These are phyloP conservation scores for Rhinophrynus dorsalis DNA, from an alignment of 2,797 vertebrate genomes.

Conservation along the genomic window DNA sequence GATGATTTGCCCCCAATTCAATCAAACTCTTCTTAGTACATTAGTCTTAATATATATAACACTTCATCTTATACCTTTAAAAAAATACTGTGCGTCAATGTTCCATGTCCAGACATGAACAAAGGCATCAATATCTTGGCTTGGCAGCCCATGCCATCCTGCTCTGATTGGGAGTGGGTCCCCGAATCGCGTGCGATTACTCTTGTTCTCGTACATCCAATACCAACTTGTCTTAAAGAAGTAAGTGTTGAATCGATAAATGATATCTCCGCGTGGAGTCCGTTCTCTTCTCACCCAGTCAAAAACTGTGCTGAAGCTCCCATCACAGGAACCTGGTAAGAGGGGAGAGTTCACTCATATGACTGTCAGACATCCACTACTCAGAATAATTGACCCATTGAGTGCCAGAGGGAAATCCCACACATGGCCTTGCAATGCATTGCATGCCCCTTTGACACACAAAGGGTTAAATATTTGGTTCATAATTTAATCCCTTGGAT, in stretches of 20 bases:
- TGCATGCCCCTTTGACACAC: no score
- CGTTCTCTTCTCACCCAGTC: slow-evolving; percentile 49
- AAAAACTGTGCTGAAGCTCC: slow-evolving; percentile 45
- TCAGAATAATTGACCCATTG: no score
- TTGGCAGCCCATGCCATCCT: slow-evolving; percentile 49
- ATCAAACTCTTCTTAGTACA: no score
- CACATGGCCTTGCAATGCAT: no score
- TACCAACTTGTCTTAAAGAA: slow-evolving; percentile 53
- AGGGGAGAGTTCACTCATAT: no score
- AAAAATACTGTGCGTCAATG: slow-evolving; percentile 49
- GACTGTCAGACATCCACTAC: no score
- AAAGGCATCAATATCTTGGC: slow-evolving; percentile 38
- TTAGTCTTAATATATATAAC: no score
- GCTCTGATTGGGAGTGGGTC: slow-evolving; percentile 48
- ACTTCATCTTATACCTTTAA: slow-evolving; percentile 45
- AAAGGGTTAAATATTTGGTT: no score
- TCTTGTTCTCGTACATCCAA: slow-evolving; percentile 53
- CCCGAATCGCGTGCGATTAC: slow-evolving; percentile 48
- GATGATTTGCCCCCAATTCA: no score
- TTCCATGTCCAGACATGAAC: slow-evolving; percentile 50
- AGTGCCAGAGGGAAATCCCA: no score
- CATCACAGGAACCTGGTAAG: slow-evolving; percentile 46
- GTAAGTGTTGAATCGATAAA: slow-evolving; percentile 51
- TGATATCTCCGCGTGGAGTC: slow-evolving; percentile 19
- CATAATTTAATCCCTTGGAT: no score